Evolutionary conservation across 2,888 invertebrate species (phyloP), one percentile per base, ranked within the genome.

Genomic region (Limenitis camilla): DNA sequence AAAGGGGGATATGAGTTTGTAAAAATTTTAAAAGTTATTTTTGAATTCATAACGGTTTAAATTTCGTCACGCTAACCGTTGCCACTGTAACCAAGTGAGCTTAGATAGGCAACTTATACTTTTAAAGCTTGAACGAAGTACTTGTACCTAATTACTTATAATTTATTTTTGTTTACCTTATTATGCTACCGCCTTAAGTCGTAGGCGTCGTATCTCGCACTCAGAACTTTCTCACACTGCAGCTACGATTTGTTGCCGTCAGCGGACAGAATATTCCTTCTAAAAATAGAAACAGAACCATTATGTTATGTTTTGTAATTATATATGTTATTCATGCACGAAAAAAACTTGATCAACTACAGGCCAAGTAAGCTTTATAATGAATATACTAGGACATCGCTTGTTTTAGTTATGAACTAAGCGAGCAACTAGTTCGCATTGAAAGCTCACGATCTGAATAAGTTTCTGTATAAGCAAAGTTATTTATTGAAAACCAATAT

Each of bases 401-500:
- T 36, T 33, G 33, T 45, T 52, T 53, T 54, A 49, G 41, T 41
- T 55, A 56, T 56, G 58, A 52, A 48, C 52, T 53, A 58, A 56
- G 53, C 56, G 57, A 51, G 55, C 59, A 53, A 61, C 58, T 44
- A 8, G 59, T 61, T 62, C 41, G 45, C 61, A 59, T 62, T 61
- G 60, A 61, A 57, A 54, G 56, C 56, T 58, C 60, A 60, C 58
- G 58, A 60, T 49, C 58, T 56, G 55, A 45, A 53, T 55, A 53
- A 53, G 43, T 49, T 54, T 52, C 47, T 49, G 7, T 50, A 48
- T 45, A 49, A 40, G 40, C 35, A 44, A 28, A 32, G 5, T 29
- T 38, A 50, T 40, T 50, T 44, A 50, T 44, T 44, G 39, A 39
- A 11, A 32, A 50, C 28, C 36, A 29, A 31, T 11, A 11, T 8